A percentile compares a stretch with the other conserved stretches of the same genome.
phyloP scores from a whole-genome alignment of 2,797 vertebrate genomes.

The Scleropages formosus region DNA sequence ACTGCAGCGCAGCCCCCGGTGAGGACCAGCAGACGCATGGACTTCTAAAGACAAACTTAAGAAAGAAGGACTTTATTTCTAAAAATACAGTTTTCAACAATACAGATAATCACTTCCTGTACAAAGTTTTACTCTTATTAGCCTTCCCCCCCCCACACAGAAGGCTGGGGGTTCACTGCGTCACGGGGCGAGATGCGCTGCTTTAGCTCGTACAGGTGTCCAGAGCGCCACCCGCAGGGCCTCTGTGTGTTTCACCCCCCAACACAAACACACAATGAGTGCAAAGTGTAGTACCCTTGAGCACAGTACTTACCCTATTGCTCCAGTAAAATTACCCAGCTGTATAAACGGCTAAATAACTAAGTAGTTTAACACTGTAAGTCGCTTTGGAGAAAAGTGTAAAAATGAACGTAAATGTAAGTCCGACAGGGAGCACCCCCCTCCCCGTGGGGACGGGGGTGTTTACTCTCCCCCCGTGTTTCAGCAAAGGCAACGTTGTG shows the following conservation, averaged over 20 bases:
- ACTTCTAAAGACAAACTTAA: conserved; percentile 36
- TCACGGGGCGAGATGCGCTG: conserved; percentile 42
- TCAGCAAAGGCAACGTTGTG: conserved; percentile 1
- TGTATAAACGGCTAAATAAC: no score
- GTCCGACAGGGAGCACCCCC: conserved; percentile 39
- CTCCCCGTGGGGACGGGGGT: not conserved
- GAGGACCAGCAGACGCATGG: no score
- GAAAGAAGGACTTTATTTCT: conserved; percentile 51
- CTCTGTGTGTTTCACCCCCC: conserved; percentile 56
- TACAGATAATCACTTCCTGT: conserved; percentile 57
- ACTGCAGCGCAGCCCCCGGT: no score
- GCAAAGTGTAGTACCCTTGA: no score
- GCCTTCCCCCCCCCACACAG: conserved; percentile 17
- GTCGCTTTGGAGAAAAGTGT: conserved; percentile 42
- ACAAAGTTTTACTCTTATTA: conserved; percentile 48
- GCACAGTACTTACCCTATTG: no score
- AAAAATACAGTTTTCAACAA: conserved; percentile 71
- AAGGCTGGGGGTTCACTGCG: conserved; percentile 61
- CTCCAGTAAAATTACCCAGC: no score
- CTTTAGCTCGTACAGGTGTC: conserved; percentile 54
- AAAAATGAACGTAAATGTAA: conserved; percentile 36
- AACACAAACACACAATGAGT: no score
- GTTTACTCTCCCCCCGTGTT: not conserved
- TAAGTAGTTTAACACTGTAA: no score
- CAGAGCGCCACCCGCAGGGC: conserved; percentile 42